These are phyloP conservation scores for Frankliniella intonsa DNA, from an alignment of 2,888 invertebrate species.

Conservation along the genomic window DNA sequence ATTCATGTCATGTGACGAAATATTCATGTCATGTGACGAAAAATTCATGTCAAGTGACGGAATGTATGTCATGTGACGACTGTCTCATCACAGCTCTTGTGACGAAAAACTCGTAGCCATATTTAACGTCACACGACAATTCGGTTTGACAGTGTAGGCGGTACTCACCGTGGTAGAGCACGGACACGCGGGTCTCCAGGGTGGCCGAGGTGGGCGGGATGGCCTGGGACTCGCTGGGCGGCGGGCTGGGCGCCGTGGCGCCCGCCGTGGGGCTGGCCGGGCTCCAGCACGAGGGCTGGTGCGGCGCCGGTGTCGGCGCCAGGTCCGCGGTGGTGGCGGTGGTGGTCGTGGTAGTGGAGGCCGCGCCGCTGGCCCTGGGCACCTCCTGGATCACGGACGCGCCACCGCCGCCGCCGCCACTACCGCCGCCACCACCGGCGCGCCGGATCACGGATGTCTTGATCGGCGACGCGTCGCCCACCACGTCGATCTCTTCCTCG, in stretches of 20 bases:
- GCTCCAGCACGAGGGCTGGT: constrained; percentile 60
- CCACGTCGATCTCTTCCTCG: constrained; percentile 80
- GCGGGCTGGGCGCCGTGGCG: constrained; percentile 55
- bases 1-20: too few relatives aligned
- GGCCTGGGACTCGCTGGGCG: constrained; percentile 45
- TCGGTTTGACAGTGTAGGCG: too few relatives aligned
- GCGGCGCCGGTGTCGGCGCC: constrained; percentile 38
- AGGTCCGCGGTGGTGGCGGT: constrained; percentile 33
- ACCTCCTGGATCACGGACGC: not conserved
- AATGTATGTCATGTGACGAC: too few relatives aligned
- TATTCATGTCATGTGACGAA: too few relatives aligned
- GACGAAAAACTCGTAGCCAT: too few relatives aligned
- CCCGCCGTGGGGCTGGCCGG: constrained; percentile 72
- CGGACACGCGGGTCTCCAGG: constrained; percentile 58
- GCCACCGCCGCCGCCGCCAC: constrained; percentile 30
- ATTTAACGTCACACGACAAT: too few relatives aligned
- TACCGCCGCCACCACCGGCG: constrained; percentile 35
- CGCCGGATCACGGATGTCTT: constrained; percentile 32
- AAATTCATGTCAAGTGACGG: too few relatives aligned
- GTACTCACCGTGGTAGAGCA: constrained; percentile 70
- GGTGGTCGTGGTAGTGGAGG: constrained; percentile 27
- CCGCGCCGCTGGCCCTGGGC: constrained; percentile 14
- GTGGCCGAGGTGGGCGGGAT: constrained; percentile 40
- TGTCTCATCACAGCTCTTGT: too few relatives aligned
- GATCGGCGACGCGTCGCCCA: constrained; percentile 56